Base-by-base conservation (phyloP, 2,797 vertebrate species). In the Cirrhinus molitorella region DNA sequence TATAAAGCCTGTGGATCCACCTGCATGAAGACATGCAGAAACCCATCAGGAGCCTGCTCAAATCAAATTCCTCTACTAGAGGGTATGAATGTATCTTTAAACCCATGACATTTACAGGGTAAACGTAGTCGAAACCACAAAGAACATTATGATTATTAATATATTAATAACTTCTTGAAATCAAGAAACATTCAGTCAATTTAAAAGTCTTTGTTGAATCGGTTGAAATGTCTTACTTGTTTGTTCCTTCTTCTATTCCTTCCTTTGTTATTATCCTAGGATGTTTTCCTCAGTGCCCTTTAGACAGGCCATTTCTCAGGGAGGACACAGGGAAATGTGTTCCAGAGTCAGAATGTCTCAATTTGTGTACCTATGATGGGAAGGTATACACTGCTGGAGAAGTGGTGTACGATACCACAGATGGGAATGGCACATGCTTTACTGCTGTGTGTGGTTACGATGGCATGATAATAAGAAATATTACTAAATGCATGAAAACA, bases 261-360 rank as follows among this genome's bases (percentile, higher is more conserved):
- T 19, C n/a, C 65, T 63, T 72, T 23, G 3, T 59, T 79, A n/a
- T 88, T 86, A 87, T 76, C 31, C 85, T 87, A 97, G 97, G 97
- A 21, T 98, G 97, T 87, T 97, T 96, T 88, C 96, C 95, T 3
- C 90, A 89, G 65, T 97, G 96, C 68, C 94, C 93, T 2, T 40
- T 85, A 68, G 92, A 96, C 13, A 87, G 88, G 28, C 88, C 95
- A 0, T 96, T 94, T 89, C 94, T 97, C 83, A 94, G 97, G 80
- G 95, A 96, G 85, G 86, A 86, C n/a, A 93, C 85, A 10, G 96
- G 95, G 91, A 92, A 93, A 53, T 97, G 97, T 74, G 95, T 97
- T 28, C 63, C 90, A 17, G 9, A 83, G 10, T 2, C 53, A 47
- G 73, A 89, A 34, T 97, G 97, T 87, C 92, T 93, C 55, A 95